These are phyloP conservation scores for Scarus forsteni DNA, from an alignment of 2,797 vertebrate genomes.

Conservation along the genomic window DNA sequence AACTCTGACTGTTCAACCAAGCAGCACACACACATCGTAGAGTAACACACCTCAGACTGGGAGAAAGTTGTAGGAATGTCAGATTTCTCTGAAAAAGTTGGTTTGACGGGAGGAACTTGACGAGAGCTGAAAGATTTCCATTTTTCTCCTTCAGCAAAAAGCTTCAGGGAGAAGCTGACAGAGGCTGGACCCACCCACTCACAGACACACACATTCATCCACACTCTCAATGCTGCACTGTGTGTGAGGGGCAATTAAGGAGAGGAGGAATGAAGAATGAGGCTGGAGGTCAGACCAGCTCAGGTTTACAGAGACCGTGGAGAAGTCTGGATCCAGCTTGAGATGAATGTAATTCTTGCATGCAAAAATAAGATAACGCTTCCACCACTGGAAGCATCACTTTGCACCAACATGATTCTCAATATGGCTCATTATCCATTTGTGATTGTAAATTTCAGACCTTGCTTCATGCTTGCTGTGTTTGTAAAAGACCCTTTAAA, in stretches of 20 bases:
- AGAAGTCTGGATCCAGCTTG: not conserved
- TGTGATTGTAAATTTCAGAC: too few species aligned
- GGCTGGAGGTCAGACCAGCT: constrained; percentile 1
- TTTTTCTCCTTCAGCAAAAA: constrained; percentile 35
- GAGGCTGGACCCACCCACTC: constrained; percentile 12
- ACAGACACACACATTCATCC: constrained; percentile 9
- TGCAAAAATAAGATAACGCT: not conserved
- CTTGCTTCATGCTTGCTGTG: too few species aligned
- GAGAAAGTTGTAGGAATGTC: constrained; percentile 57
- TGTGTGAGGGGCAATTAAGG: constrained; percentile 1
- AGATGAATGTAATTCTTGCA: not conserved
- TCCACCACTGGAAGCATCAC: too few species aligned
- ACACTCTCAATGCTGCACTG: not conserved
- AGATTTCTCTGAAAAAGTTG: constrained; percentile 62
- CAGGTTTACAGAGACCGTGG: not conserved
- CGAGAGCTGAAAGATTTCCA: constrained; percentile 22
- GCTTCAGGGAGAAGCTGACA: constrained; percentile 27
- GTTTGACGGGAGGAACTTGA: constrained; percentile 51
- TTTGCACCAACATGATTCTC: too few species aligned
- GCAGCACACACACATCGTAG: constrained; percentile 7
- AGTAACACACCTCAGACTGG: constrained; percentile 28
- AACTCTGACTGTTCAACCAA: constrained; percentile 13
- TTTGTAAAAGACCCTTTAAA: too few species aligned
- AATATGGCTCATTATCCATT: too few species aligned
- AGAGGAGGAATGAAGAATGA: constrained; percentile 11